Evolutionary conservation across 2,888 invertebrate species (phyloP), one percentile per base, ranked within the genome.

Genomic region (Galerucella nymphaeae): DNA sequence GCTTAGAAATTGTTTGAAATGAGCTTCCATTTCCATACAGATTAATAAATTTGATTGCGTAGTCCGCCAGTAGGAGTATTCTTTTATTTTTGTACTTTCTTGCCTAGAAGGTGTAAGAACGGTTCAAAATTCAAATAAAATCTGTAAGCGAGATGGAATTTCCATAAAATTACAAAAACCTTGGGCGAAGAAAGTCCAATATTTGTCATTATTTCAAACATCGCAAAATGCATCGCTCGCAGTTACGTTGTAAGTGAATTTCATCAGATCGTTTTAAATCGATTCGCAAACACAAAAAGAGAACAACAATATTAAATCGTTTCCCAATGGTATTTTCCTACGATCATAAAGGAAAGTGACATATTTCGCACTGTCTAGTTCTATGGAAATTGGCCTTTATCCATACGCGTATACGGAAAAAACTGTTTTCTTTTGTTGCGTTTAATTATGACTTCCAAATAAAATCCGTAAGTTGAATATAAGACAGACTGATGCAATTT

Each of bases 91-190:
- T 69, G 2, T 62, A 69, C 69, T 69, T 69, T 69, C 69, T 53
- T 41, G 20, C 30, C 61, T 42, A 55, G 53, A 69, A 69, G 69
- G 69, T 48, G 41, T 48, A 62, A 20, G 53, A 69, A 69, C 62
- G 50, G 59, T 50, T 59, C 30, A 41, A 18, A 41, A 58, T 16
- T 20, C 45, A 50, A 69, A 62, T 59, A 20, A 53, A 62, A 41
- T 69, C 61, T 68, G 41, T 66, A 20, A 18, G n/a, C 61, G 38
- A 61, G 50, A 61, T 69, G 53, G 18, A 69, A 53, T 69, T 69
- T 62, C 53, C 69, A 69, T 69, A 69, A 69, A 69, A 62, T 69
- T 62, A 69, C 61, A 59, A 69, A 66, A 69, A 62, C 69, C 69
- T 62, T 30, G 62, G 69, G 69, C 69, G 62, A 62, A 62, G 69